Percentiles rank a stretch among this genome's conserved stretches.
Conservation (phyloP, 2,797 vertebrate genomes). For the Lerista edwardsae region DNA sequence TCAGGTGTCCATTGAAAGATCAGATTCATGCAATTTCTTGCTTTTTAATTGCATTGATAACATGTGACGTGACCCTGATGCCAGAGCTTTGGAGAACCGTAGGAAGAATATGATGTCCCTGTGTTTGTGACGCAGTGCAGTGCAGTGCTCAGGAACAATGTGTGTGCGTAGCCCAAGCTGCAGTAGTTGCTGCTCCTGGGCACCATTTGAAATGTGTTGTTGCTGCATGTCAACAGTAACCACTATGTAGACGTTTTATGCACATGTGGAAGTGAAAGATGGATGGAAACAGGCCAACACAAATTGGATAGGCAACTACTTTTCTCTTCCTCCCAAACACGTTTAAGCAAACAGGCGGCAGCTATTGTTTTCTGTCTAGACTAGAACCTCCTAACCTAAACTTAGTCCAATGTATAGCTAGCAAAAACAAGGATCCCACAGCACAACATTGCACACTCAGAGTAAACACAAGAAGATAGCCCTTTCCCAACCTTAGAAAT, state of each 20-base stretch:
- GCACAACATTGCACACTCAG: neutral
- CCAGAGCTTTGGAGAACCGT: neutral
- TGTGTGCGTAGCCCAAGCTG: neutral
- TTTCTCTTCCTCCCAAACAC: constrained; percentile 4
- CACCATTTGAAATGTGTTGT: neutral
- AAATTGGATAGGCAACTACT: constrained; percentile 22
- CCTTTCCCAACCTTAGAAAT: neutral
- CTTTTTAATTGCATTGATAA: neutral
- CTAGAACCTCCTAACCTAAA: fast-evolving
- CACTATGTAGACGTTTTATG: neutral
- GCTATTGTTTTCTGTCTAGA: constrained; percentile 39
- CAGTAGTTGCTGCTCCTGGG: neutral
- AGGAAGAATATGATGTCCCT: neutral
- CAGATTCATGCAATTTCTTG: neutral
- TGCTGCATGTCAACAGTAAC: no score
- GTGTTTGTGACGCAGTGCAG: neutral
- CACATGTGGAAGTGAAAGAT: neutral
- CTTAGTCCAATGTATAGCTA: neutral
- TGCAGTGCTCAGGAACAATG: neutral
- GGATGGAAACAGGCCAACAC: neutral
- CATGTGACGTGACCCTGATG: neutral
- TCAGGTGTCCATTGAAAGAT: neutral
- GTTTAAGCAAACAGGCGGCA: neutral
- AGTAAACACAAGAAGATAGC: neutral
- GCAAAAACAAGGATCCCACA: neutral